Conservation (phyloP, 2,888 invertebrate species). For the Falcaria lacertinaria region DNA sequence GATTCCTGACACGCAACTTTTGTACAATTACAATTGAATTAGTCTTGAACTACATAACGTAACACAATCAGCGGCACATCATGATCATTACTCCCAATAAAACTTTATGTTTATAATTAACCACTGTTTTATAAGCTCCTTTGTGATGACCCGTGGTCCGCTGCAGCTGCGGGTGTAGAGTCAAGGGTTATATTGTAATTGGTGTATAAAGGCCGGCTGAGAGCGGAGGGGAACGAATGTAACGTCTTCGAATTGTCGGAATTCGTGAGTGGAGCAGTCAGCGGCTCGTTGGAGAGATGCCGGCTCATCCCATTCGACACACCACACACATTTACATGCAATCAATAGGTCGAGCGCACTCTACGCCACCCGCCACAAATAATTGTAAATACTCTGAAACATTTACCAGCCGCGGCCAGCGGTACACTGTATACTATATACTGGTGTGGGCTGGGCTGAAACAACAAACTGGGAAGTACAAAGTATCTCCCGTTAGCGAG, state of each 20-base stretch:
- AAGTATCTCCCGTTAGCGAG: too few species aligned
- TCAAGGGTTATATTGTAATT: not conserved
- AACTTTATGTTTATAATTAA: not conserved
- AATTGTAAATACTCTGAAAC: too few species aligned
- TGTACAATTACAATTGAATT: too few species aligned
- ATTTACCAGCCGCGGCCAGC: too few species aligned
- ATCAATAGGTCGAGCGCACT: too few species aligned
- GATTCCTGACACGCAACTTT: too few species aligned
- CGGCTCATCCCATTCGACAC: slow-evolving; percentile 1
- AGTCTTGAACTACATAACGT: not conserved
- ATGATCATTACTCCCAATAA: not conserved
- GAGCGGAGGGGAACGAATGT: slow-evolving; percentile 27
- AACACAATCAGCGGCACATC: not conserved
- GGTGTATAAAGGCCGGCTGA: not conserved
- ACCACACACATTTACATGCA: not conserved
- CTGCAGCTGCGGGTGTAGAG: too few species aligned
- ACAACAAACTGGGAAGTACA: too few species aligned
- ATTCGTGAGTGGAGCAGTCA: not conserved
- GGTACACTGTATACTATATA: too few species aligned
- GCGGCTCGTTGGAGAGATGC: not conserved
- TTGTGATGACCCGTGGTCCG: not conserved
- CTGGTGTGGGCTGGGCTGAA: too few species aligned
- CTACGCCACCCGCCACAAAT: too few species aligned
- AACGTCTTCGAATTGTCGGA: slow-evolving; percentile 26
- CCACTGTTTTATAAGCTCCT: not conserved